Percentiles rank a stretch among this genome's conserved stretches.
phyloP scores from a whole-genome alignment of 2,797 vertebrate genomes.

The Tokudaia tokunoshimensis region DNA sequence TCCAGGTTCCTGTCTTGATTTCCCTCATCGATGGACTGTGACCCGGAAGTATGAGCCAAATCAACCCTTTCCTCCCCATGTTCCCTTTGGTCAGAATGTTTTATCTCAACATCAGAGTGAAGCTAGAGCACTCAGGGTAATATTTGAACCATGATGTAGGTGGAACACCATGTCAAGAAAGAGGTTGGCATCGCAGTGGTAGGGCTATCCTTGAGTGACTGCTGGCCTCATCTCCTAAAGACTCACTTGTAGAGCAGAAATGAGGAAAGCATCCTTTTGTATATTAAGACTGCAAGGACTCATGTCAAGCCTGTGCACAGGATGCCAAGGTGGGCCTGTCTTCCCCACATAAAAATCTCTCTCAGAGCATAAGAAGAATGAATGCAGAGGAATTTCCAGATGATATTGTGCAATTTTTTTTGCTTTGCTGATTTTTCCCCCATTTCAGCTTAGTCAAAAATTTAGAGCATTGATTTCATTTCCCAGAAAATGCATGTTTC shows the following conservation, averaged over 20 bases:
- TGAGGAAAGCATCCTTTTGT: slow-evolving; percentile 1
- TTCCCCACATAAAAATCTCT: not conserved
- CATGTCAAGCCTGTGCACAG: not conserved
- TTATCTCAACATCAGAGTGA: not conserved
- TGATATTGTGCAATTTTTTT: slow-evolving; percentile 15
- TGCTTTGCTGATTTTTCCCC: not conserved
- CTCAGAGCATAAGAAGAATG: slow-evolving; percentile 9
- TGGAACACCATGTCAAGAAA: not conserved
- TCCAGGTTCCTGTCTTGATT: not conserved
- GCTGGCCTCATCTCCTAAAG: not conserved
- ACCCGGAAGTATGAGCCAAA: not conserved
- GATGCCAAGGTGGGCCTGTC: not conserved
- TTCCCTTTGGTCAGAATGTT: not conserved
- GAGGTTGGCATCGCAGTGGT: not conserved
- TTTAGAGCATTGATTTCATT: slow-evolving; percentile 42
- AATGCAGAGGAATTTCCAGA: slow-evolving; percentile 60
- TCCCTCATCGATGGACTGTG: not conserved
- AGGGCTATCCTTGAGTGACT: not conserved
- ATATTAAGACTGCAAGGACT: not conserved
- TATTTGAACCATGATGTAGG: not conserved
- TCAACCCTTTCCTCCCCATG: not conserved
- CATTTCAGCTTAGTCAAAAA: slow-evolving; percentile 49
- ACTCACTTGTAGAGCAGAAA: not conserved
- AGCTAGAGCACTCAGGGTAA: not conserved
- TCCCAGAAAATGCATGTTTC: slow-evolving; percentile 61